Base-by-base conservation (phyloP, 2,113 vertebrate species). In the Taurulus bubalis region DNA sequence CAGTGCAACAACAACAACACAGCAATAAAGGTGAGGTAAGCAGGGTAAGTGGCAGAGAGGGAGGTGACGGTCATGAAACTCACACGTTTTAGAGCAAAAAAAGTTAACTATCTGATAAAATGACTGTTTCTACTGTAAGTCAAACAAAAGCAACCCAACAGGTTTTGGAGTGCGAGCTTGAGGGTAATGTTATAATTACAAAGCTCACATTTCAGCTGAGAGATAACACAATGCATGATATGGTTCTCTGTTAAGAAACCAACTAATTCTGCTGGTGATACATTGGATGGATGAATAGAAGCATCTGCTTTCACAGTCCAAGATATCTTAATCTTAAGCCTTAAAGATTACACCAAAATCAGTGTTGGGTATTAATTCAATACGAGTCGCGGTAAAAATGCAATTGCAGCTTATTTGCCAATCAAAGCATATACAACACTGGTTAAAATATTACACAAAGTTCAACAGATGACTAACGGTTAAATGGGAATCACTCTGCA, bases 1-100 rank as follows among this genome's bases (percentile, higher is more conserved):
- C 88, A 93, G 77, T 92, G 93, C 93, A 95, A 94, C 91, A 92
- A 28, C 92, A 92, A 93, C 87, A 92, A 88, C 87, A 72, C 79
- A 89, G 75, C 76, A 84, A 53, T 89, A 76, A 32, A 76, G 86
- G 79, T 85, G 62, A 84, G 90, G 34, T 86, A 89, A 87, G 90
- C 87, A 90, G 86, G 88, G 77, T 72, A 87, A 88, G 90, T 76
- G 76, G 74, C 69, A 86, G 40, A 78, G 15, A 82, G 74, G 71
- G 62, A 18, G 79, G 75, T 65, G 36, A 65, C 47, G 15, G 40
- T 49, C 26, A 77, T 71, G 12, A 70, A 85, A n/a, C 30, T 64
- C 85, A 85, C 75, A 75, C 14, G 73, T 49, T 75, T 45, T 28
- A 73, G 69, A 72, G 24, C 32, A 83, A 75, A 34, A 40, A 42